Evolutionary conservation across 2,888 invertebrate species (phyloP).

Genomic region (Pristionchus maxplancki): DNA sequence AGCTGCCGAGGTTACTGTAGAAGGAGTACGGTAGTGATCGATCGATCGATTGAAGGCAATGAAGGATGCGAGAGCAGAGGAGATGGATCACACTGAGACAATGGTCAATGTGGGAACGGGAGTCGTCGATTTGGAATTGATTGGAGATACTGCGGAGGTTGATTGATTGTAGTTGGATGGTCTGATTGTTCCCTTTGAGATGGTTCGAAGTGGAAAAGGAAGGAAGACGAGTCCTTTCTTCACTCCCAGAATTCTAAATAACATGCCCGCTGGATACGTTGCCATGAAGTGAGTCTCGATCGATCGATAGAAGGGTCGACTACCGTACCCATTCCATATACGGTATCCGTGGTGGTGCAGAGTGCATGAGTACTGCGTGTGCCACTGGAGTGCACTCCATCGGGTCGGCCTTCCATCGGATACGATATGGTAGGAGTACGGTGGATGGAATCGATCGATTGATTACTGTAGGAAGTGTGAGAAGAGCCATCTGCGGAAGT

Average conservation of each 20-base stretch:
- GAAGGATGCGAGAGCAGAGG: constrained; percentile 56
- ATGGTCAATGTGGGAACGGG: constrained; percentile 85
- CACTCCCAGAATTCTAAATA: constrained; percentile 92
- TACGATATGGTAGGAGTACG: constrained; percentile 39
- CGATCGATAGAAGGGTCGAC: background rate
- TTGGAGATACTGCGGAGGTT: constrained; percentile 87
- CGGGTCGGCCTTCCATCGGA: constrained; percentile 79
- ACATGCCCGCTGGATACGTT: constrained; percentile 95
- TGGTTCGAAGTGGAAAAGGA: constrained; percentile 70
- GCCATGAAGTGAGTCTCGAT: constrained; percentile 67
- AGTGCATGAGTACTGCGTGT: constrained; percentile 95
- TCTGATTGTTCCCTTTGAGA: constrained; percentile 78
- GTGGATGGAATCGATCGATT: background rate
- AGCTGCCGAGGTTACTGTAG: constrained; percentile 21
- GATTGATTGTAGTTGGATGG: constrained; percentile 54
- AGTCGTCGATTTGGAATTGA: constrained; percentile 92
- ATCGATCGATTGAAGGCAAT: constrained; percentile 66
- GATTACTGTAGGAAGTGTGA: constrained; percentile 22
- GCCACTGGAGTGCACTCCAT: constrained; percentile 96
- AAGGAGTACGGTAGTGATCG: background rate
- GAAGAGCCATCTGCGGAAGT: constrained; percentile 70
- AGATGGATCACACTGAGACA: constrained; percentile 71
- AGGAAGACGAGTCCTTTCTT: constrained; percentile 85
- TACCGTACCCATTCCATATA: constrained; percentile 57
- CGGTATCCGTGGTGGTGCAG: constrained; percentile 86